A percentile compares a stretch with the other conserved stretches of the same genome.
Evolutionary conservation across 2,113 vertebrate species (phyloP).

Genomic region (Galeopterus variegatus): DNA sequence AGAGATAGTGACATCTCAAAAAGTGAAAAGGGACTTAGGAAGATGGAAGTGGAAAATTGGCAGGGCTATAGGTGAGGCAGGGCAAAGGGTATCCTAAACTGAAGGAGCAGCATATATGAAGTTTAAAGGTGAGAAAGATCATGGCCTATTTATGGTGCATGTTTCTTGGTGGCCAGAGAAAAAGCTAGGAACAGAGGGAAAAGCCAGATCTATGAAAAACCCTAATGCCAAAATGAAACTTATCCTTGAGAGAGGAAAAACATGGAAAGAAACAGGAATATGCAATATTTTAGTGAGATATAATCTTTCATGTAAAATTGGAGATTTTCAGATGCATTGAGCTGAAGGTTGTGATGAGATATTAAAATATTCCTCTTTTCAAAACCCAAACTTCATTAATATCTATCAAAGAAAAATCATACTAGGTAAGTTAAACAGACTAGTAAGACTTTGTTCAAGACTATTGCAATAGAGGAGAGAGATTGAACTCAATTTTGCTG

Average conservation of each 20-base stretch:
- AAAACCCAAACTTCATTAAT: slow-evolving; percentile 45
- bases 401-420: slow-evolving; percentile 6
- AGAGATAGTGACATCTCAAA: not conserved
- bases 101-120: not conserved
- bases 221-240: not conserved
- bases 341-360: slow-evolving; percentile 79
- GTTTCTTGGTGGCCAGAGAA: not conserved
- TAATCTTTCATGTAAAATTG: slow-evolving; percentile 57
- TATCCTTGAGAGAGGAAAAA: not conserved
- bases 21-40: not conserved
- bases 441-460: not conserved
- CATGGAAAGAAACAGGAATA: not conserved
- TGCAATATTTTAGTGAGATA: not conserved
- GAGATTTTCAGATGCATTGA: slow-evolving; percentile 50
- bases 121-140: not conserved
- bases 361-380: slow-evolving; percentile 60
- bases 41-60: not conserved
- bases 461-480: not conserved
- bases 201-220: not conserved
- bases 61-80: not conserved
- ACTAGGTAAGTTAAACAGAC: not conserved
- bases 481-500: not conserved
- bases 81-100: not conserved
- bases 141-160: not conserved
- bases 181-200: not conserved